Evolutionary conservation across 2,888 invertebrate genomes (phyloP), one percentile per base, ranked within the genome.

Genomic region (Drosophila bunnanda): DNA sequence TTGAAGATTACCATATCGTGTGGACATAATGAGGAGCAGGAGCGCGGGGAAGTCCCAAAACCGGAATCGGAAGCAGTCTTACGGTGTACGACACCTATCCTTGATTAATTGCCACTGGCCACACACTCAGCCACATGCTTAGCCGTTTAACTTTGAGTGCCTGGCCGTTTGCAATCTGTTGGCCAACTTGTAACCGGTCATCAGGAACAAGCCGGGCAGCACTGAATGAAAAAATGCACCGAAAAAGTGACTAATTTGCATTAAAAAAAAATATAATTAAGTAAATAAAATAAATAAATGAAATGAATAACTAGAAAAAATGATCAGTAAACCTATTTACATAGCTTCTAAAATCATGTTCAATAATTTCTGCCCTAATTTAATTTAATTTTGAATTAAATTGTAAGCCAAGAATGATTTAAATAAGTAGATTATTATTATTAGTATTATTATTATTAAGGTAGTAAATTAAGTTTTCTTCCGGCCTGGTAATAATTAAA

Each of bases 21-120:
- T 44, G 61, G 36, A 43, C 30, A 36, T 36, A 60, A 30, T 44
- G 59, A 54, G 66, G 67, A 54, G 15, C 50, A 32, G 32, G 50
- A 32, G 20, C 34, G 39, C 12, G 8, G 62, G 20, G n/a, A n/a
- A 20, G 34, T 32, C 36, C 41, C 8, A 55, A 68, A 57, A 57
- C 56, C 65, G 43, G 59, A 77, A 75, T 78, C 64, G 79, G 46
- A 67, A 75, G 50, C 69, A 50, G 30, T 34, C 32, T 50, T 53
- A 46, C 59, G 44, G 46, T 58, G 38, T 52, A 54, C 48, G 39
- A 62, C 56, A 62, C 50, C 55, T 56, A 60, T 55, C 55, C 50
- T 56, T 64, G 62, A 73, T 71, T 71, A 71, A 71, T 57, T 57
- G 52, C 46, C 67, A 38, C 62, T 44, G 59, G 53, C 65, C 79